Base-by-base conservation (phyloP, 2,888 invertebrate species). In the Platycheirus albimanus region DNA sequence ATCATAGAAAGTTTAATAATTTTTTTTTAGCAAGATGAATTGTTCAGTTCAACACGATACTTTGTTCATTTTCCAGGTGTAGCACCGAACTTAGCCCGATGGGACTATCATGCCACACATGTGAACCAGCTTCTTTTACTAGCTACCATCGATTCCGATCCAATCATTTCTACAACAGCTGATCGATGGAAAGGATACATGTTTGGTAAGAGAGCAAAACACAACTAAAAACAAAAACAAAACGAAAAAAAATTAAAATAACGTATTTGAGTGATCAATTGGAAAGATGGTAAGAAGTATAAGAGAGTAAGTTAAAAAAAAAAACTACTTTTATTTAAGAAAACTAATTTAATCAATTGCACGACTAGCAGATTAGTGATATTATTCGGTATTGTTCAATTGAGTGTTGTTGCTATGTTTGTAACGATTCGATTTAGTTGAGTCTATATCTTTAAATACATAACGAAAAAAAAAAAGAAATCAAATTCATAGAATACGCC, bases 81-180 rank as follows among this genome's bases (percentile, higher is more conserved):
- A 15, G 95, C 97, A 24, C 98, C 98, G 0, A 99, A 99, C 91
- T 92, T 99, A 81, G 99, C 99, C 0, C 92, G 99, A 71, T 99
- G 99, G 98, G 99, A 99, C 90, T 99, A 99, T 90, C 99, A 99
- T 91, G 97, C 98, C 0, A 98, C 99, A 0, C 99, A 99, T 90
- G 96, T 99, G 20, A 99, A 98, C 92, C 98, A 99, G 89, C 92
- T 98, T 85, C 93, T 99, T 85, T 92, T 98, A 71, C 91, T 99
- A 20, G 95, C 95, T 41, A 96, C 97, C 0, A 94, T 99, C 49
- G 97, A 97, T 86, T 93, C 93, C 72, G 96, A 97, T 87, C 95
- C 96, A 0, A 92, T 98, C 70, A 93, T 98, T 84, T 92, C 94
- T 13, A 93, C 94, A 67, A 97, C 97, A 0, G 98, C 98, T 0